Evolutionary conservation across 2,888 invertebrate genomes (phyloP), one percentile per base, ranked within the genome.

Genomic region (Hyposoter didymator): DNA sequence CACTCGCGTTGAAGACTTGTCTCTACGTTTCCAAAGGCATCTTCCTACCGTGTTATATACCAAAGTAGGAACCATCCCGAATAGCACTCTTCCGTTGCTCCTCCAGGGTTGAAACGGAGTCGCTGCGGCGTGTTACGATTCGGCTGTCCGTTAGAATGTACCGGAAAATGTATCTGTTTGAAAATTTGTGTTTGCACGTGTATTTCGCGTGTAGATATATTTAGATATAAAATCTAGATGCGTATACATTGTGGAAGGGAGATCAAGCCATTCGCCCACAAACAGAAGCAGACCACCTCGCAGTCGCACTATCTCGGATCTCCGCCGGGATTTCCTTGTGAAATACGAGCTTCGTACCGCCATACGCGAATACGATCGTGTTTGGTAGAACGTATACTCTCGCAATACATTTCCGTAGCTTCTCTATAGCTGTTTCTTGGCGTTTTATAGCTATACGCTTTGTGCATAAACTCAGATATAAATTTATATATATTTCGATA

Each of bases 321-420:
- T 84, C 79, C 79, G 74, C 79, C 75, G 84, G 84, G 84, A 84
- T 84, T 84, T 84, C 70, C 69, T 22, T 45, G 84, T 84, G 84
- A 84, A 84, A 80, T 80, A 84, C 84, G 84, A 80, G 55, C 79
- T 43, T 84, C 75, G 69, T 79, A 84, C 52, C 52, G 45, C 39
- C 64, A 59, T 69, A 69, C 79, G 79, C 75, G 70, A 69, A 64
- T 45, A 76, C 72, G 66, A 78, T 83, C 79, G 75, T 80, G 80
- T 80, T 80, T 80, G 75, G 69, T 66, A 22, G 28, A 64, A 55
- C 75, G 70, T 80, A 72, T 55, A 80, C 72, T 70, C 47, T 80
- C 39, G 55, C 84, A 80, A 80, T 84, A 80, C 79, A 80, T 84
- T 84, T 80, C 72, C 75, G 74, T 79, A 79, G 59, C 32, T 64